phyloP scores from a whole-genome alignment of 37 sponge, comb jelly and placozoan genomes.

The Geodia barretti region DNA sequence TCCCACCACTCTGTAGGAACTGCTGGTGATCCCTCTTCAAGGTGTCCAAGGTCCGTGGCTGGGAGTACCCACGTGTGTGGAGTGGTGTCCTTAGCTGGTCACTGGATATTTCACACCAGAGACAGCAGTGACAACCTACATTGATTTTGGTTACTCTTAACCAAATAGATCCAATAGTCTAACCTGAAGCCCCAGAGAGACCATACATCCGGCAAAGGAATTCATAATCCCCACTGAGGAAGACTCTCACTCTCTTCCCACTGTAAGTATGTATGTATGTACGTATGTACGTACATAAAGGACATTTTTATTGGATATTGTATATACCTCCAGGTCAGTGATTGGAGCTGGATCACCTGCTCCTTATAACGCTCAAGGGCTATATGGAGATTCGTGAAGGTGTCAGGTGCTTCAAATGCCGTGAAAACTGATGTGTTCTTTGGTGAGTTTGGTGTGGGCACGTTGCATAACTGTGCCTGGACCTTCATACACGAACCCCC shows the following conservation, averaged over 20 bases:
- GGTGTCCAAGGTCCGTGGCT: not conserved
- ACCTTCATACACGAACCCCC: conserved; percentile 22
- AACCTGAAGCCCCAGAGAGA: conserved; percentile 24
- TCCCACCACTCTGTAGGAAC: not conserved
- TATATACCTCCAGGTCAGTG: conserved; percentile 14
- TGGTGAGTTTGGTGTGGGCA: not conserved
- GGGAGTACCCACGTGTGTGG: not conserved
- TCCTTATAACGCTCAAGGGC: conserved; percentile 5
- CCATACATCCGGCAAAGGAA: conserved; percentile 25
- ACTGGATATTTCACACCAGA: conserved; percentile 18
- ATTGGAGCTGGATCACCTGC: not conserved
- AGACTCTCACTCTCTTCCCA: not conserved
- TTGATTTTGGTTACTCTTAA: no score
- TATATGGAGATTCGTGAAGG: not conserved
- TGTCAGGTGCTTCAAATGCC: conserved; percentile 1
- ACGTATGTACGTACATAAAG: not conserved
- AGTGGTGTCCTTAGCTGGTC: not conserved
- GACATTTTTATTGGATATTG: not conserved
- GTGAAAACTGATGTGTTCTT: conserved; percentile 6
- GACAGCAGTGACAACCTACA: conserved; percentile 32
- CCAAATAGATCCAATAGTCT: no score
- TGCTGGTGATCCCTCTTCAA: not conserved
- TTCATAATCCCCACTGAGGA: not conserved
- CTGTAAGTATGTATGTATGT: not conserved
- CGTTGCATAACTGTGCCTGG: conserved; percentile 16